Evolutionary conservation across 2,888 invertebrate species (phyloP), one percentile per base, ranked within the genome.

Genomic region (Lycocerus yunnanus): DNA sequence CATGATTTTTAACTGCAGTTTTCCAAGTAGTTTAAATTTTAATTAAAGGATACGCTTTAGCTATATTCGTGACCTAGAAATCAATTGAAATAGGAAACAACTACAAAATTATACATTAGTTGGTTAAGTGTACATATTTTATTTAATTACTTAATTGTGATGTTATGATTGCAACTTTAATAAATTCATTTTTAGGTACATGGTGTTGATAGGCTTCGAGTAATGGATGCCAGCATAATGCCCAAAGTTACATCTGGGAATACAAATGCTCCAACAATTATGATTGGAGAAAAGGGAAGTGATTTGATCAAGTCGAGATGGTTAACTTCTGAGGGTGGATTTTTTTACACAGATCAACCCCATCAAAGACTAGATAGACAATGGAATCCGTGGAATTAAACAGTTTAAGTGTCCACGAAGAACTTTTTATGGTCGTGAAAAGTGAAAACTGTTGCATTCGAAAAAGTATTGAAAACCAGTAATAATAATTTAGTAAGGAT

Each of bases 151-250:
- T 58, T 58, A 5, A 58, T 58, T 15, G 8, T 58, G 1, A 58
- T 4, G n/a, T 58, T 58, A n/a, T 58, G 13, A 15, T 8, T 15
- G 6, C 58, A 13, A 6, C 15, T 58, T 59, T 15, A 60, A 60
- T 15, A 15, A 2, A 15, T 61, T 11, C 6, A 72, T 14, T 83
- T 82, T 0, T 81, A 91, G 89, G 92, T 92, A 16, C 89, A 92
- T 84, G 93, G 93, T 0, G 85, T 93, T 1, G 90, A 90, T 82
- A 87, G 91, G 0, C 87, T 93, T 18, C 88, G 93, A 8, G 93
- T 93, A 63, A 92, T 92, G 1, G 93, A 93, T 84, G 91, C 92
- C 1, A 92, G 92, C 80, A 88, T 93, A 68, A 92, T 93, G 91
- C 93, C 93, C 2, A 83, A 88, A 0, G 91, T 91, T 2, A 86